Base-by-base conservation (phyloP, 2,888 invertebrate genomes). In the Drosophila conformis region DNA sequence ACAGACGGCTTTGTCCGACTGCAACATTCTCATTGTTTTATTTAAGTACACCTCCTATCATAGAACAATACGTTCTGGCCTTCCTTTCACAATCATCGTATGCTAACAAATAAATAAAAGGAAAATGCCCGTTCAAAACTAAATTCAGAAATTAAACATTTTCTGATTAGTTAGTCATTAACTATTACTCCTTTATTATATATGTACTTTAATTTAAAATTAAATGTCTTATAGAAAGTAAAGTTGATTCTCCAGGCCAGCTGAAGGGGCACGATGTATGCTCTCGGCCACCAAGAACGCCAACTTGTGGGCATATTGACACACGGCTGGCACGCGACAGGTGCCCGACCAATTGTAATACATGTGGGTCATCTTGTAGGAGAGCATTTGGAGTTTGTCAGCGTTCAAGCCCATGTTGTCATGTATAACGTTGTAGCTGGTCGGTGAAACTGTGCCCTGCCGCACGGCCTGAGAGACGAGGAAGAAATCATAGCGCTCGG, bases 251-350 rank as follows among this genome's bases (percentile, higher is more conserved):
- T 94, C 94, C 27, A 97, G 93, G 0, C 94, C 93, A 46, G 94
- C 92, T 56, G 95, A 94, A 0, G 97, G 96, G 25, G 94, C 91
- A 36, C 94, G 93, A 88, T 98, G 97, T 13, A 98, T 94, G 11
- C 95, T 95, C 91, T 98, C 98, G 0, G 96, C 96, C 0, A 97
- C 96, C 7, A 98, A 93, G 93, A 97, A 98, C 0, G 99, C 98
- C 75, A 99, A 93, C 90, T 98, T 99, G 92, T 99, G 98, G 0
- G 99, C 98, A 92, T 98, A 98, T 91, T 98, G 98, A 90, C 98
- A 98, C 0, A 98, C 98, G 0, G 98, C 97, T 0, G 99, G 99
- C 4, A 99, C 98, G 11, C 97, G 95, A 27, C 97, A 96, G 0
- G 96, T 94, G 80, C 96, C 96, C 46, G 96, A 96, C 96, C 97